A percentile compares a stretch with the other conserved stretches of the same genome.
These are phyloP conservation scores for Triplophysa dalaica DNA, from an alignment of 2,113 vertebrate species.

Conservation along the genomic window DNA sequence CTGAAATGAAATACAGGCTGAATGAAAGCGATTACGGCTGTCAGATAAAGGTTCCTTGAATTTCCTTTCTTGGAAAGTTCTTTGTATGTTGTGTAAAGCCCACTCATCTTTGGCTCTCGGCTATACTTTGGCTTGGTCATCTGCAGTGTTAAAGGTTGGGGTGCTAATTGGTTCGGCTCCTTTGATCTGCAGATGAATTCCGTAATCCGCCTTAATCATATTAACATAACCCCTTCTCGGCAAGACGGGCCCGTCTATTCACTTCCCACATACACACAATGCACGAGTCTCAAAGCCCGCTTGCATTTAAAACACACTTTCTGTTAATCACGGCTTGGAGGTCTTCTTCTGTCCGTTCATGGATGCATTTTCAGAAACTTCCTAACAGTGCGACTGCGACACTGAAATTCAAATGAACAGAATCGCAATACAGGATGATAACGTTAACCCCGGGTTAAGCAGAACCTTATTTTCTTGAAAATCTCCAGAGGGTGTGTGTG, in stretches of 20 bases:
- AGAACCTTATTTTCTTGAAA: slow-evolving; percentile 14
- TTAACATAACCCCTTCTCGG: slow-evolving; percentile 66
- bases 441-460: slow-evolving; percentile 4
- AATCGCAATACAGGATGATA: neutral
- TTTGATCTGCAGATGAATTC: slow-evolving; percentile 72
- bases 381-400: neutral
- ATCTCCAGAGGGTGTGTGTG: slow-evolving; percentile 48
- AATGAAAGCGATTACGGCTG: slow-evolving; percentile 64
- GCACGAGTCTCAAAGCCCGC: neutral
- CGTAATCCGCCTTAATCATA: slow-evolving; percentile 74
- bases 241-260: slow-evolving; percentile 53
- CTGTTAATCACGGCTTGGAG: neutral
- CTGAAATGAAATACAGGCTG: slow-evolving; percentile 57
- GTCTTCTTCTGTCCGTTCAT: slow-evolving; percentile 1
- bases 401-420: neutral
- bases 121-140: slow-evolving; percentile 41
- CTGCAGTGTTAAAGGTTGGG: slow-evolving; percentile 65
- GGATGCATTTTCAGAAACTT: neutral
- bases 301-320: slow-evolving; percentile 19
- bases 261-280: slow-evolving; percentile 10
- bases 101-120: slow-evolving; percentile 17
- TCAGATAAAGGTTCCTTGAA: slow-evolving; percentile 53
- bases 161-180: slow-evolving; percentile 75
- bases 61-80: slow-evolving; percentile 22
- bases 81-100: neutral